Base-by-base conservation (phyloP, 2,888 invertebrate genomes). In the Tholera decimalis region DNA sequence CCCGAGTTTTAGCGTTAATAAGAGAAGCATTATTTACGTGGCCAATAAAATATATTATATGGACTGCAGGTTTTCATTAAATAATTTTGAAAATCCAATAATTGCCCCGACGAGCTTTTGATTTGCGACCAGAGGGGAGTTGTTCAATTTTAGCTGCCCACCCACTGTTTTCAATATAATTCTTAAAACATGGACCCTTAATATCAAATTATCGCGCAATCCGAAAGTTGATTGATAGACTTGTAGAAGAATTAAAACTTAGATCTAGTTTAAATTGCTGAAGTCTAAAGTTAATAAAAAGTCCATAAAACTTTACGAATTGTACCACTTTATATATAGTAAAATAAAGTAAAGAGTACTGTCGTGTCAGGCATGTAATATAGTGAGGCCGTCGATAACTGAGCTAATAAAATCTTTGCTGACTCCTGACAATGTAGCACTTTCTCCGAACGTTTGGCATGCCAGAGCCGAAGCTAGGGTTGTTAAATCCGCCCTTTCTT, bases 81-180 rank as follows among this genome's bases (percentile, higher is more conserved):
- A 83, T 85, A 79, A 85, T 85, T 85, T 85, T 78, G 73, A 67
- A 80, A 84, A 85, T 84, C 79, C 84, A 85, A 85, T 85, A 85
- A 87, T 85, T 86, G 85, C 79, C 82, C 73, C 79, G 74, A 79
- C 74, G 85, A 80, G 83, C 73, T 79, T 82, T 84, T 85, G 79
- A 83, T 85, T 83, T 81, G 84, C 69, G 80, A 79, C 62, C 73
- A 77, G 61, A 73, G 67, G 70, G 75, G 71, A 73, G 61, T 56
- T 73, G 74, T 71, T 64, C 58, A 76, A 83, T 80, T 76, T 82
- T 73, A 54, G 61, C 46, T 55, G 63, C 56, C 60, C 68, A 53
- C 72, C 69, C 75, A 58, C 77, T 73, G 75, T 59, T 74, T 49
- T 55, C 67, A 71, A 69, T 65, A 61, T 59, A 58, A 71, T 74